These are phyloP conservation scores for Tragelaphus buxtoni DNA, from an alignment of 2,113 vertebrate genomes.

Conservation along the genomic window DNA sequence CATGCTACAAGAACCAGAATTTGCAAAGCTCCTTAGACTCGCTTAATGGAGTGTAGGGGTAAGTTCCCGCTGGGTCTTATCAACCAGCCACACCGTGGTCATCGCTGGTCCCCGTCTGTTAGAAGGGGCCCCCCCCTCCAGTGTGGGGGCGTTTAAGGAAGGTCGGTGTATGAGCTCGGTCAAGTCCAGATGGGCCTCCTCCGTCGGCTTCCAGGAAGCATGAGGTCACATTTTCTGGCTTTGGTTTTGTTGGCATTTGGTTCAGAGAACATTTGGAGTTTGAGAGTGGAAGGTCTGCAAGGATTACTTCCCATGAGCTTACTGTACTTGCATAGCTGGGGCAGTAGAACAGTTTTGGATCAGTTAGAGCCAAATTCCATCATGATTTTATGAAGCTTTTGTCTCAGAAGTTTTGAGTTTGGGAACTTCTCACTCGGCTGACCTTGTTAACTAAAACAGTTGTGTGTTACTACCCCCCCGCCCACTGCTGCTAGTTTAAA, in stretches of 20 bases:
- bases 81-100: neutral
- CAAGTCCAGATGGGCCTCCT: slow-evolving; percentile 28
- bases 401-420: neutral
- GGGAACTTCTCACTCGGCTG: neutral
- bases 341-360: neutral
- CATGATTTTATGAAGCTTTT: slow-evolving; percentile 26
- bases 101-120: accelerated
- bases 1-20: neutral
- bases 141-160: neutral
- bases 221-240: slow-evolving; percentile 62
- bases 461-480: neutral
- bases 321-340: slow-evolving; percentile 15
- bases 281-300: neutral
- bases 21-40: too few relatives aligned
- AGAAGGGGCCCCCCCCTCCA: neutral
- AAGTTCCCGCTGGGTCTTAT: neutral
- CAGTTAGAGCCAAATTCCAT: neutral
- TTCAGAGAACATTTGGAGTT: slow-evolving; percentile 49
- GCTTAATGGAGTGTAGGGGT: neutral
- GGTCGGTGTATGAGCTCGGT: neutral
- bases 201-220: slow-evolving; percentile 20
- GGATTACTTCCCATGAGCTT: slow-evolving; percentile 18
- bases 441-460: neutral
- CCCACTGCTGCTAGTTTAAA: neutral
- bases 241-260: slow-evolving; percentile 35